Percentiles rank a stretch among this genome's conserved stretches.
These are phyloP conservation scores for Euschistus heros DNA, from an alignment of 1,140 invertebrate genomes.

Conservation along the genomic window DNA sequence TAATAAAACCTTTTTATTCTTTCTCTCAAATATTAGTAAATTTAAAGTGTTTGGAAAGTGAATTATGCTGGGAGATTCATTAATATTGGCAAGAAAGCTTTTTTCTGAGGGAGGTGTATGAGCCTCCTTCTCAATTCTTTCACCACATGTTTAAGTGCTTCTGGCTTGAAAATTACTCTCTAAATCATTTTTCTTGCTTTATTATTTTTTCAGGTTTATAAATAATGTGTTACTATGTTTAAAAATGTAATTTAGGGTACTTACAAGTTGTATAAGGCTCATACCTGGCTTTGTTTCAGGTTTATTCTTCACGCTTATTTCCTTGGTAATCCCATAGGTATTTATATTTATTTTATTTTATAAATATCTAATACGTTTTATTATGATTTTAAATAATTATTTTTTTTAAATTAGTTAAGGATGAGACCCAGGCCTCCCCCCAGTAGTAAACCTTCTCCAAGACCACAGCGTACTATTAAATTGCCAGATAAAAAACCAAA, in stretches of 20 bases:
- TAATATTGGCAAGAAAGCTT: not conserved
- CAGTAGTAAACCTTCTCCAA: not conserved
- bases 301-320: no score
- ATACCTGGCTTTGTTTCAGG: no score
- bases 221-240: no score
- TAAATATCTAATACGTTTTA: no score
- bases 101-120: slow-evolving; percentile 2
- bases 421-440: not conserved
- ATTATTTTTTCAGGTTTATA: no score
- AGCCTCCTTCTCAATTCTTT: not conserved
- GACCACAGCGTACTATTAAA: not conserved
- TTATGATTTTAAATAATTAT: no score
- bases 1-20: not conserved
- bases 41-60: not conserved
- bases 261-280: no score
- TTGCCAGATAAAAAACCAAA: not conserved
- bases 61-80: not conserved
- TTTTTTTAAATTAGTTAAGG: not conserved
- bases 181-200: no score
- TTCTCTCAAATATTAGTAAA: not conserved
- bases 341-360: no score
- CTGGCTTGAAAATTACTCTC: no score
- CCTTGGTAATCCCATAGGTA: no score
- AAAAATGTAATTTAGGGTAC: no score
- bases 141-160: slow-evolving; percentile 3